Percentiles rank a stretch among this genome's conserved stretches.
Evolutionary conservation across 2,888 invertebrate species (phyloP).

Genomic region (Tiliacea citrago): DNA sequence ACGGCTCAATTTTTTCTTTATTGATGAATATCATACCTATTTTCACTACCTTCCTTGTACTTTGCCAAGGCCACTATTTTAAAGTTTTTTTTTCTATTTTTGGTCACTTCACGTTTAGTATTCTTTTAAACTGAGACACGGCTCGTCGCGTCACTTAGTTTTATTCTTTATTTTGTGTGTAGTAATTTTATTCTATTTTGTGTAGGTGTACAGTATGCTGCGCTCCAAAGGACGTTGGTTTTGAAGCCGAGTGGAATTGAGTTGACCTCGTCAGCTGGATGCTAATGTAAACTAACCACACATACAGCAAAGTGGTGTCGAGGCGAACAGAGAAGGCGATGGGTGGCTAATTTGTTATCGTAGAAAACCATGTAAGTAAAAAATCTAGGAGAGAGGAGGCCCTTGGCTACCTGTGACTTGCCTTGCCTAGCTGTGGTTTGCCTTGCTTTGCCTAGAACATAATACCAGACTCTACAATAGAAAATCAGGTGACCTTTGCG

Average conservation of each 20-base stretch:
- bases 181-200: not conserved
- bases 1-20: constrained; percentile 5
- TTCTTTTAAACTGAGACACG: not conserved
- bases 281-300: not conserved
- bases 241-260: not conserved
- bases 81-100: not conserved
- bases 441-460: not conserved
- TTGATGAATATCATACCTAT: not conserved
- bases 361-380: not conserved
- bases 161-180: no score
- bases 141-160: not conserved
- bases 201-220: not conserved
- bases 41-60: not conserved
- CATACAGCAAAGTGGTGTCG: not conserved
- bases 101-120: not conserved
- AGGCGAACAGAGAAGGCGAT: not conserved
- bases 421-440: not conserved
- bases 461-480: not conserved
- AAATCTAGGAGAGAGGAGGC: not conserved
- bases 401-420: not conserved
- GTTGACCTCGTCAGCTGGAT: not conserved
- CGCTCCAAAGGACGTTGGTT: not conserved
- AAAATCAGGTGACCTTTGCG: not conserved
- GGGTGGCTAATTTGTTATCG: no score
- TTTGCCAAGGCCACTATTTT: constrained; percentile 15